Percentiles rank a stretch among this genome's conserved stretches.
Conservation (phyloP, 2,888 invertebrate genomes). For the Azorinus chamasolen region DNA sequence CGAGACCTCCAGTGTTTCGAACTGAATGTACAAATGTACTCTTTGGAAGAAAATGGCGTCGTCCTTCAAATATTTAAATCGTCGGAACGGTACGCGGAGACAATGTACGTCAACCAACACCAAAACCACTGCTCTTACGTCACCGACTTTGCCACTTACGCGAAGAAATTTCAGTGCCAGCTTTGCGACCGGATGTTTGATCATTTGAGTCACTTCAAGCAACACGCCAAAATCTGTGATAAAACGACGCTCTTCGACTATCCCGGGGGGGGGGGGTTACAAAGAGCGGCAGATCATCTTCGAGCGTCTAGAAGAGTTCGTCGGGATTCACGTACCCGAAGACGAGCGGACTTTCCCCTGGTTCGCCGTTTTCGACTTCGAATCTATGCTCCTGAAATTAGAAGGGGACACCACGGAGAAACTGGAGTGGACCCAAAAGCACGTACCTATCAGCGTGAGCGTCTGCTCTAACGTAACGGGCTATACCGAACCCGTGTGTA, state of each 20-base stretch:
- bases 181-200: slow-evolving; percentile 21
- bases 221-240: slow-evolving; percentile 15
- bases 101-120: slow-evolving; percentile 29
- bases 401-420: no score
- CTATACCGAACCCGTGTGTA: slow-evolving; percentile 16
- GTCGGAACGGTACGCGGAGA: slow-evolving; percentile 10
- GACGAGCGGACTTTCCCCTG: slow-evolving; percentile 35
- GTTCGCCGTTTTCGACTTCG: slow-evolving; percentile 43
- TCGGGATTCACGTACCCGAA: slow-evolving; percentile 33
- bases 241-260: slow-evolving; percentile 12
- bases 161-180: slow-evolving; percentile 27
- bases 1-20: slow-evolving; percentile 19
- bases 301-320: slow-evolving; percentile 31
- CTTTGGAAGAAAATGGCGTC: slow-evolving; percentile 15
- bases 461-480: slow-evolving; percentile 37
- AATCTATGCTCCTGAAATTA: no score
- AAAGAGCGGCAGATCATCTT: slow-evolving; percentile 13
- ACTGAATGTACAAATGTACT: slow-evolving; percentile 29
- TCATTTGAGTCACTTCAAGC: neutral
- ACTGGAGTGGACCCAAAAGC: slow-evolving; percentile 31
- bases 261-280: slow-evolving; percentile 32
- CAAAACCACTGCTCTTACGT: slow-evolving; percentile 38
- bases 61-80: slow-evolving; percentile 19
- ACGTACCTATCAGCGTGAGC: slow-evolving; percentile 32
- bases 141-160: slow-evolving; percentile 12